These are phyloP conservation scores for Triplophysa yarkandensis DNA, from an alignment of 2,797 vertebrate species.

Conservation along the genomic window DNA sequence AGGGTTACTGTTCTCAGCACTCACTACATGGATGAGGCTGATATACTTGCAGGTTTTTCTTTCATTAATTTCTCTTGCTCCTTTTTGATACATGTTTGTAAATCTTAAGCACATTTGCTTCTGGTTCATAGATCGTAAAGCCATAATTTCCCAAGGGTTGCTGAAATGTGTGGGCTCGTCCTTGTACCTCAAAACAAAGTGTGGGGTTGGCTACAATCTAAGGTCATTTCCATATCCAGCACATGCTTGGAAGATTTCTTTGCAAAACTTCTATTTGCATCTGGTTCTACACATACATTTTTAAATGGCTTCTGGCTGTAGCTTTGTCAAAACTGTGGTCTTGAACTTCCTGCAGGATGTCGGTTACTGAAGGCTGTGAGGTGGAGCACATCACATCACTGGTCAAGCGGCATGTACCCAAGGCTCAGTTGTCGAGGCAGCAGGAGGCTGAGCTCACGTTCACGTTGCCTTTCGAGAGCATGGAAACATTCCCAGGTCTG, in stretches of 20 bases:
- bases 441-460: slow-evolving; percentile 86
- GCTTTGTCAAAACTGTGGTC: slow-evolving; percentile 19
- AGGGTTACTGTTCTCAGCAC: slow-evolving; percentile 85
- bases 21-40: slow-evolving; percentile 93
- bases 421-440: slow-evolving; percentile 78
- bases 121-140: slow-evolving; percentile 83
- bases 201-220: slow-evolving; percentile 91
- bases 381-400: slow-evolving; percentile 73
- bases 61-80: neutral
- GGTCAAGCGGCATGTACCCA: slow-evolving; percentile 80
- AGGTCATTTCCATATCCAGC: slow-evolving; percentile 71
- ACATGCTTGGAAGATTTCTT: neutral
- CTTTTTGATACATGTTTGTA: neutral
- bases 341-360: slow-evolving; percentile 76
- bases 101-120: neutral
- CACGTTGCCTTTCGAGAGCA: slow-evolving; percentile 84
- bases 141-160: slow-evolving; percentile 86
- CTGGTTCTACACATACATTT: neutral
- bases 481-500: slow-evolving; percentile 84
- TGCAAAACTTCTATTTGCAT: neutral
- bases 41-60: slow-evolving; percentile 85
- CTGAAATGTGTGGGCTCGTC: slow-evolving; percentile 91
- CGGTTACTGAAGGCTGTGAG: slow-evolving; percentile 75
- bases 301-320: neutral
- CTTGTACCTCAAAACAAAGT: slow-evolving; percentile 91